phyloP scores from a whole-genome alignment of 1,140 invertebrate genomes.

The Trichonephila inaurata region DNA sequence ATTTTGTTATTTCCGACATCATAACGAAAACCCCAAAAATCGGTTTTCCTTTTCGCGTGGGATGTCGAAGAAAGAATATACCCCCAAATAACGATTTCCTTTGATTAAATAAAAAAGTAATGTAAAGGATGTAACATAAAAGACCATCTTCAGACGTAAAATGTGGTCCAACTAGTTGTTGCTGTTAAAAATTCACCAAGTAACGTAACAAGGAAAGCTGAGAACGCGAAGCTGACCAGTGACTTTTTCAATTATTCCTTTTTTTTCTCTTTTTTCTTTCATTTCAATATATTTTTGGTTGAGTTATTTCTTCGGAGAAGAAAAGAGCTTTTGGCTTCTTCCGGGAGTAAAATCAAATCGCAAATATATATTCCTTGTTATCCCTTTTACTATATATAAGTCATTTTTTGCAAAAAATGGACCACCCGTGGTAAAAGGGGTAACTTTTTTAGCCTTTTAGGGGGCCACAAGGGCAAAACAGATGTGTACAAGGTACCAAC shows the following conservation, averaged over 20 bases:
- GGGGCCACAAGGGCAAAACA: too few relatives aligned
- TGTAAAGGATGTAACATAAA: not conserved
- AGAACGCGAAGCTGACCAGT: not conserved
- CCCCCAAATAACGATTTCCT: slow-evolving; percentile 16
- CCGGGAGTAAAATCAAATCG: too few relatives aligned
- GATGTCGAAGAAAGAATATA: not conserved
- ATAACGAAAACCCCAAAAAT: not conserved
- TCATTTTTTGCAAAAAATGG: too few relatives aligned
- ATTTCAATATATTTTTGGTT: too few relatives aligned
- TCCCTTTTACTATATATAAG: too few relatives aligned
- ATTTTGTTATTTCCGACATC: not conserved
- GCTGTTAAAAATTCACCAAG: not conserved
- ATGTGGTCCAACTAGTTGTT: not conserved
- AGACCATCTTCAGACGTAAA: not conserved
- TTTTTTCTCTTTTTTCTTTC: not conserved
- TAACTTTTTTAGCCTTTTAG: too few relatives aligned
- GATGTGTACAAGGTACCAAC: too few relatives aligned
- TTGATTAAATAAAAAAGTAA: not conserved
- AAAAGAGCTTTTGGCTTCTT: too few relatives aligned
- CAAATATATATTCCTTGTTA: not conserved
- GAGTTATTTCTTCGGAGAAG: too few relatives aligned
- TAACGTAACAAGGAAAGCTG: slow-evolving; percentile 2
- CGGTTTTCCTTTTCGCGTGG: not conserved
- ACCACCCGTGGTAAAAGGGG: too few relatives aligned
- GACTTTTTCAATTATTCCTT: not conserved